Evolutionary conservation across 2,113 vertebrate genomes (phyloP).

Genomic region (Sebastes fasciatus): DNA sequence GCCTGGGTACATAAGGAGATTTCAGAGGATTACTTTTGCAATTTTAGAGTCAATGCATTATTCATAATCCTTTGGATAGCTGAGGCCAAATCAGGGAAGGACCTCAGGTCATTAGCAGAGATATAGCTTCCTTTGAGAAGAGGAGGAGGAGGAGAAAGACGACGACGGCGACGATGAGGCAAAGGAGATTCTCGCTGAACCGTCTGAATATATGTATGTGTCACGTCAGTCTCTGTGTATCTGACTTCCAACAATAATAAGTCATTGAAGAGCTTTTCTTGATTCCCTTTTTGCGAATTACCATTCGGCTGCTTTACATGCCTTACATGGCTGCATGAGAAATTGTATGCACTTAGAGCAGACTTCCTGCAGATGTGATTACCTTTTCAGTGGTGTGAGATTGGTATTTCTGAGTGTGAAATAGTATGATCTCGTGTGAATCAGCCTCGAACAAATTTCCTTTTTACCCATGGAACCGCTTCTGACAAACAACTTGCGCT

Average conservation of each 20-base stretch:
- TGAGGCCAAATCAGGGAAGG: conserved; percentile 83
- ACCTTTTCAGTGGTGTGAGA: conserved; percentile 71
- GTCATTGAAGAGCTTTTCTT: conserved; percentile 49
- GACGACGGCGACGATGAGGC: conserved; percentile 24
- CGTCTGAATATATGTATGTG: conserved; percentile 59
- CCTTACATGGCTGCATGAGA: conserved; percentile 53
- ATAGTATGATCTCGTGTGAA: conserved; percentile 67
- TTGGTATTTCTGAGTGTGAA: conserved; percentile 68
- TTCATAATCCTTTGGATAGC: conserved; percentile 85
- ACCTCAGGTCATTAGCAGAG: conserved; percentile 80
- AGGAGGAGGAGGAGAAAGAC: conserved; percentile 60
- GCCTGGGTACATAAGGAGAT: conserved; percentile 84
- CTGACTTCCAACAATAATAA: conserved; percentile 65
- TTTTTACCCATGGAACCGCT: conserved; percentile 32
- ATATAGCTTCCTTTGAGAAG: conserved; percentile 66
- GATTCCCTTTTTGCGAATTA: conserved; percentile 64
- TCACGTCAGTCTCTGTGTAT: conserved; percentile 54
- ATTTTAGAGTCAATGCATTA: conserved; percentile 88
- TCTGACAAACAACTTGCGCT: conserved; percentile 69
- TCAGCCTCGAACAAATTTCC: conserved; percentile 61
- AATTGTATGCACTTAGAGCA: conserved; percentile 47
- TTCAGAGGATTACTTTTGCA: conserved; percentile 87
- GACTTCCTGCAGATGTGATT: conserved; percentile 74
- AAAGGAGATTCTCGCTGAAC: conserved; percentile 54
- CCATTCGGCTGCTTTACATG: conserved; percentile 68